Conservation (phyloP, 2,888 invertebrate species). For the Chalcosyrphus nemorum region DNA sequence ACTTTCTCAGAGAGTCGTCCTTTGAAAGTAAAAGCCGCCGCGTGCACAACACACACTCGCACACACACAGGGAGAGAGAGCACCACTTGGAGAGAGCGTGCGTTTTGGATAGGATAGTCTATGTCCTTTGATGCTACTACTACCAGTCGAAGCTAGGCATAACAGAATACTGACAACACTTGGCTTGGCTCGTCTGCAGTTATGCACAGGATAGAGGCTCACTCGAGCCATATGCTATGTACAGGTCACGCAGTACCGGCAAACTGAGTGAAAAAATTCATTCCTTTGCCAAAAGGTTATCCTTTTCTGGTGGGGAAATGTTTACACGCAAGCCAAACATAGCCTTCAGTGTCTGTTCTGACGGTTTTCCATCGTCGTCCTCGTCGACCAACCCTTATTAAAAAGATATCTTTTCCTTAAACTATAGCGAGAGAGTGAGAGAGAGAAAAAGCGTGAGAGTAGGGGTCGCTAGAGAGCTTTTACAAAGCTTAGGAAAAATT, state of each 20-base stretch:
- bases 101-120: conserved; percentile 8
- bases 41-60: conserved; percentile 11
- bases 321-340: conserved; percentile 45
- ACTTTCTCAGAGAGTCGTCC: conserved; percentile 41
- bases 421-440: conserved; percentile 3
- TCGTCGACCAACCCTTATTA: conserved; percentile 20
- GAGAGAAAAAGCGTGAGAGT: neutral
- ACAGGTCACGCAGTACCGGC: conserved; percentile 56
- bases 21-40: neutral
- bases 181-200: conserved; percentile 14
- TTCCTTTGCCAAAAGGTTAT: conserved; percentile 12
- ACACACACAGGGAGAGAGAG: neutral
- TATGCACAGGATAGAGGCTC: conserved; percentile 23
- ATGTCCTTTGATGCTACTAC: conserved; percentile 15
- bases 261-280: conserved; percentile 34
- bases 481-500: neutral
- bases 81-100: conserved; percentile 1
- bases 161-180: conserved; percentile 51
- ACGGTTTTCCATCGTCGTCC: neutral
- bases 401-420: conserved; percentile 21
- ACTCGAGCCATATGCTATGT: conserved; percentile 17
- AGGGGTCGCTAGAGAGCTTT: conserved; percentile 17
- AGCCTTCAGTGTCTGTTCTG: neutral
- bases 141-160: conserved; percentile 43
- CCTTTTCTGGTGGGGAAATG: conserved; percentile 46